Percentiles rank a stretch among this genome's conserved stretches.
phyloP scores from a whole-genome alignment of 2,113 vertebrate species.

The Collichthys lucidus region DNA sequence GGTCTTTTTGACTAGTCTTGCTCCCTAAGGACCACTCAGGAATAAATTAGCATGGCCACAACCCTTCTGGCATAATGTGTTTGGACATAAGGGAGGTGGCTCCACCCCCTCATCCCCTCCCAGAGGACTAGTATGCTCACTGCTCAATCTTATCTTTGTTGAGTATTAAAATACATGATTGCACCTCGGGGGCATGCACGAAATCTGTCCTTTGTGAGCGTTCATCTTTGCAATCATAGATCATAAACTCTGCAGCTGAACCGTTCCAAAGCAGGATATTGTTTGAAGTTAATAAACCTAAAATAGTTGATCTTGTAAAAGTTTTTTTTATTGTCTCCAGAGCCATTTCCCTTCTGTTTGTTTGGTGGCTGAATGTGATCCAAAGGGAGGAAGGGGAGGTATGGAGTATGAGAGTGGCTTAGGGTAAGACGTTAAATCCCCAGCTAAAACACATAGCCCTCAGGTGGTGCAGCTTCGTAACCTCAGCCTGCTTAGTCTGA shows the following conservation, averaged over 20 bases:
- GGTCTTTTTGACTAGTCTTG: constrained; percentile 78
- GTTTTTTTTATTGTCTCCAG: constrained; percentile 36
- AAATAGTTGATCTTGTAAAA: constrained; percentile 53
- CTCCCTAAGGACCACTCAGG: constrained; percentile 79
- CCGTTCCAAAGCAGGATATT: constrained; percentile 52
- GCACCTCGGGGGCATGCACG: constrained; percentile 71
- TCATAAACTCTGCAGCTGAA: constrained; percentile 62
- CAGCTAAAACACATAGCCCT: constrained; percentile 75
- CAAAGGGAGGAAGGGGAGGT: constrained; percentile 35
- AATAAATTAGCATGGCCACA: constrained; percentile 81
- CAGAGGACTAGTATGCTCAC: constrained; percentile 67
- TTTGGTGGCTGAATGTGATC: constrained; percentile 58
- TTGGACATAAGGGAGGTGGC: constrained; percentile 78
- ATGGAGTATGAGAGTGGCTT: constrained; percentile 66
- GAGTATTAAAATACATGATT: constrained; percentile 80
- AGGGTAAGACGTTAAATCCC: constrained; percentile 76
- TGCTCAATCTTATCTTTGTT: constrained; percentile 77
- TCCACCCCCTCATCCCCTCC: constrained; percentile 66
- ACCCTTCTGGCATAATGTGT: constrained; percentile 78
- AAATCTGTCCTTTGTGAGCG: constrained; percentile 71
- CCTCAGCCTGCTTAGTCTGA: constrained; percentile 77
- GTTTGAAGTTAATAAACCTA: constrained; percentile 64
- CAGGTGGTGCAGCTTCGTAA: constrained; percentile 77
- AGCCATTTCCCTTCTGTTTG: constrained; percentile 51
- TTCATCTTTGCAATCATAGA: constrained; percentile 56